Percentiles rank a stretch among this genome's conserved stretches.
Evolutionary conservation across 1,140 invertebrate genomes (phyloP).

Genomic region (Pseudoatta argentina): DNA sequence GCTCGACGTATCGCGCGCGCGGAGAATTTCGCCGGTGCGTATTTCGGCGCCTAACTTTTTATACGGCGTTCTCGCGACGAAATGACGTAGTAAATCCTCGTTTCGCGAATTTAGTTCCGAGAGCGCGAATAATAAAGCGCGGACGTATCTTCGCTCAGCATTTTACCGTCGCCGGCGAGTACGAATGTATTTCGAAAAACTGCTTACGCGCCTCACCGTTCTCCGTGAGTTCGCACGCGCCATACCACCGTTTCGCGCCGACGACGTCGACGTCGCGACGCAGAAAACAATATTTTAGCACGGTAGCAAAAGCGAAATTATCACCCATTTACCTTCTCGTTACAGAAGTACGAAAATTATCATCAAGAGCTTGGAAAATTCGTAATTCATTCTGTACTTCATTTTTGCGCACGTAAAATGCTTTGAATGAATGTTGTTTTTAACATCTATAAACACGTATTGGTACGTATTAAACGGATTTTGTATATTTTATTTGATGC

Average conservation of each 20-base stretch:
- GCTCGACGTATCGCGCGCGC: constrained; percentile 21
- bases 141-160: constrained; percentile 62
- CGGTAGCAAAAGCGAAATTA: constrained; percentile 22
- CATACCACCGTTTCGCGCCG: background rate
- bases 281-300: constrained; percentile 43
- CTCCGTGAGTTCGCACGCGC: constrained; percentile 41
- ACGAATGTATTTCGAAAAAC: constrained; percentile 60
- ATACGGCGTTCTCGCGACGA: constrained; percentile 50
- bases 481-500: background rate
- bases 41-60: constrained; percentile 69
- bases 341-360: background rate
- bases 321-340: background rate
- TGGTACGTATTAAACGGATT: background rate
- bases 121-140: constrained; percentile 67
- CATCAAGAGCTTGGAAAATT: background rate
- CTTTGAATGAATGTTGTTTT: background rate
- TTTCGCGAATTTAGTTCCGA: constrained; percentile 68
- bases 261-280: constrained; percentile 12
- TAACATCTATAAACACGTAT: background rate
- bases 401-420: no score
- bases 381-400: background rate
- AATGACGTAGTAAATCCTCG: constrained; percentile 72
- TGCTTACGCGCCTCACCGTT: constrained; percentile 45
- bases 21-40: constrained; percentile 62
- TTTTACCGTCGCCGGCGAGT: constrained; percentile 53